Conservation (phyloP, 2,113 vertebrate genomes). For the Origma solitaria region DNA sequence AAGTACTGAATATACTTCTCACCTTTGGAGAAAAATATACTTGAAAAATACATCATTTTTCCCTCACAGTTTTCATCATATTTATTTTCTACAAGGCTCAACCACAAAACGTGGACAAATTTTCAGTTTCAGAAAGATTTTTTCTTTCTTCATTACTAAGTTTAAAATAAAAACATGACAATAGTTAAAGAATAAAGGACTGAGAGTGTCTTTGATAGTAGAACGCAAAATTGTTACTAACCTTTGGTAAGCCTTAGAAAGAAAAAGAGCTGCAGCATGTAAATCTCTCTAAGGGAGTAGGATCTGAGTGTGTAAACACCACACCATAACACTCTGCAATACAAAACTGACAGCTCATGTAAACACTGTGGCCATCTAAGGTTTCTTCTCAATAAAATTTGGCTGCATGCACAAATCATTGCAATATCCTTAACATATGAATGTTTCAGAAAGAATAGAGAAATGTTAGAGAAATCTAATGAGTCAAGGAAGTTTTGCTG, state of each 20-base stretch:
- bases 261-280: not conserved
- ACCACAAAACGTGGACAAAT: not conserved
- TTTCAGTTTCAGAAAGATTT: not conserved
- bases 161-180: not conserved
- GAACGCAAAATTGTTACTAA: not conserved
- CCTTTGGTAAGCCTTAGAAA: not conserved
- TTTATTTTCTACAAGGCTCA: not conserved
- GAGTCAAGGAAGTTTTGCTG: not conserved
- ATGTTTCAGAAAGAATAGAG: not conserved
- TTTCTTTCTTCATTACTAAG: not conserved
- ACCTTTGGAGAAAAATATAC: not conserved
- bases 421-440: not conserved
- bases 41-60: rapidly evolving
- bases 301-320: not conserved
- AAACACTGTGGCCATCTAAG: not conserved
- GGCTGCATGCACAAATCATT: not conserved
- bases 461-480: not conserved
- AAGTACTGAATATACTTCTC: not conserved
- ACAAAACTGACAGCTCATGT: not conserved
- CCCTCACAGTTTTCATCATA: not conserved
- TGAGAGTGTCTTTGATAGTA: not conserved
- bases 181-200: not conserved
- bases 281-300: not conserved
- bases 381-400: not conserved
- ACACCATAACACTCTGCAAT: not conserved